Percentiles rank a stretch among this genome's conserved stretches.
Evolutionary conservation across 1,140 invertebrate genomes (phyloP).

Genomic region (Camponotus vicinus): DNA sequence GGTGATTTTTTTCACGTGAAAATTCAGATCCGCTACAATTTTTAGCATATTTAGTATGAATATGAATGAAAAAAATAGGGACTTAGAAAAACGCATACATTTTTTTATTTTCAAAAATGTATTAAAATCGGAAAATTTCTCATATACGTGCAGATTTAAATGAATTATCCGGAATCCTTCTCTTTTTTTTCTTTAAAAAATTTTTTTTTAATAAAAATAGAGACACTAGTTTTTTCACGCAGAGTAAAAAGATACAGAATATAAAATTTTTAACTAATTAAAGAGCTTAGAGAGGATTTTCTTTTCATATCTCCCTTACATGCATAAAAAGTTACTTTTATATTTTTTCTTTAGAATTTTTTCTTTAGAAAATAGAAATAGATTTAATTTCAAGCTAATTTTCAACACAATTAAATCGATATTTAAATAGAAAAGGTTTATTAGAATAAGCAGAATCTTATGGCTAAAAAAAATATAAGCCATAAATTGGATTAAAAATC

Average conservation of each 20-base stretch:
- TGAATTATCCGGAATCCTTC: neutral
- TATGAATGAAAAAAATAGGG: neutral
- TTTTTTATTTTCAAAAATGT: neutral
- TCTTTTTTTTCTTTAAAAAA: neutral
- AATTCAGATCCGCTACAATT: neutral
- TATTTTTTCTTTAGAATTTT: neutral
- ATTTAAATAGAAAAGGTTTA: slow-evolving; percentile 13
- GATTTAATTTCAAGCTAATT: neutral
- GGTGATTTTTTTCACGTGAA: neutral
- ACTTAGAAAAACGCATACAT: neutral
- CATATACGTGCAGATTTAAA: neutral
- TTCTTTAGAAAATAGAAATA: neutral
- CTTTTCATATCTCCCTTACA: neutral
- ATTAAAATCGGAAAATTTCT: neutral
- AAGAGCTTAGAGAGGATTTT: neutral
- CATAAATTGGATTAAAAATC: neutral
- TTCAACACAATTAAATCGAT: neutral
- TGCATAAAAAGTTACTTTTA: neutral
- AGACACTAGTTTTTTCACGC: neutral
- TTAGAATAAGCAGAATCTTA: neutral
- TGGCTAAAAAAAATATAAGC: no score
- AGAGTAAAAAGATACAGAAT: no score
- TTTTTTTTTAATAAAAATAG: neutral
- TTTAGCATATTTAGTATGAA: no score
- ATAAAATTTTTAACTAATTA: neutral